These are phyloP conservation scores for Catalaphyllia jardinei DNA, from an alignment of 64 coral and sea anemone genomes.

Conservation along the genomic window DNA sequence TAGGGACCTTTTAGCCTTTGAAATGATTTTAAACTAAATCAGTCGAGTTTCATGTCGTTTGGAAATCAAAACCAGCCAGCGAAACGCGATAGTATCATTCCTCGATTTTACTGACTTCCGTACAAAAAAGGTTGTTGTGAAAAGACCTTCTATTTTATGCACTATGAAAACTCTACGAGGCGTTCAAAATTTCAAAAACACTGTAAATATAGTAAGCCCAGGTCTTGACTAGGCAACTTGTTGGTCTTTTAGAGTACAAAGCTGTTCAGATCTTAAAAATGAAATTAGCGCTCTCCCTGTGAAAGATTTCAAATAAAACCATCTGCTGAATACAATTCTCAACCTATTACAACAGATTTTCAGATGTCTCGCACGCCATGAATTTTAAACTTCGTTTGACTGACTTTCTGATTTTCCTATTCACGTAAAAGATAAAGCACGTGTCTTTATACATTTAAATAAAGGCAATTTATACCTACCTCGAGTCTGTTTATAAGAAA, in stretches of 20 bases:
- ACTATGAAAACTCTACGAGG: no score
- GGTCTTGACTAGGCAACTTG: background rate
- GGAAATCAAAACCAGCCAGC: background rate
- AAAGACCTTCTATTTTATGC: background rate
- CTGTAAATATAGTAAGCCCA: background rate
- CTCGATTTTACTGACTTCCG: background rate
- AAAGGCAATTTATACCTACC: slow-evolving; percentile 14
- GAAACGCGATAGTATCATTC: background rate
- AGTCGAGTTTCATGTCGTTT: background rate
- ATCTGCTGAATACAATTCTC: slow-evolving; percentile 15
- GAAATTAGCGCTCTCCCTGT: slow-evolving; percentile 11
- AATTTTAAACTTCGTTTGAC: background rate
- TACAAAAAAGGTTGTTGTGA: background rate
- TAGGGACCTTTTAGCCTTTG: slow-evolving; percentile 15
- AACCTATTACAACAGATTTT: background rate
- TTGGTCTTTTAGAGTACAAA: background rate
- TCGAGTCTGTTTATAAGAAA: background rate
- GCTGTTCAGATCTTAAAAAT: slow-evolving; percentile 1
- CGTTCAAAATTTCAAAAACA: background rate
- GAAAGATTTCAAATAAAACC: background rate
- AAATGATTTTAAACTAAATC: background rate
- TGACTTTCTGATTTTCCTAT: background rate
- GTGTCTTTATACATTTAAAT: background rate
- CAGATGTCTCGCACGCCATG: slow-evolving; percentile 7
- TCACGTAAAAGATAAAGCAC: background rate